Conservation (phyloP, 2,888 invertebrate species). For the Leucophora obtusa region DNA sequence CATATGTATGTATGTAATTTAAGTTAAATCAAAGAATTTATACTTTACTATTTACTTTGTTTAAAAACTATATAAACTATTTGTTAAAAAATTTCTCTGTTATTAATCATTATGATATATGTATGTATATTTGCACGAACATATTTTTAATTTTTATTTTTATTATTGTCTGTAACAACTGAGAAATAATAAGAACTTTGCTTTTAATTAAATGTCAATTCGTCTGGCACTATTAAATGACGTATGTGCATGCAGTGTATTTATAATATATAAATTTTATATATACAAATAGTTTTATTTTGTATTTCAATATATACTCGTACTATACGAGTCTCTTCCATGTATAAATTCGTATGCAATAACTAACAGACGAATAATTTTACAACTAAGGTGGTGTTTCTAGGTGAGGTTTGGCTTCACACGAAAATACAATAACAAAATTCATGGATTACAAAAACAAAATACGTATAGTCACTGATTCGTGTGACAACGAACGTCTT, state of each 20-base stretch:
- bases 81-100: background rate
- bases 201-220: conserved; percentile 61
- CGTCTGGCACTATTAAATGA: conserved; percentile 53
- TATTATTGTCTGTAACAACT: conserved; percentile 36
- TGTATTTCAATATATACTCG: background rate
- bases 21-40: background rate
- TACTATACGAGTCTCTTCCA: background rate
- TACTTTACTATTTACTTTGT: background rate
- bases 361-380: conserved; percentile 23
- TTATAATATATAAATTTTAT: background rate
- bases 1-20: background rate
- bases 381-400: background rate
- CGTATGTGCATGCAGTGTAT: conserved; percentile 35
- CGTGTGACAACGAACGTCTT: too few relatives aligned
- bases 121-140: background rate
- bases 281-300: background rate
- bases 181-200: conserved; percentile 30
- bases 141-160: background rate
- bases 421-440: too few relatives aligned
- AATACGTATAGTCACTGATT: too few relatives aligned
- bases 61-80: background rate
- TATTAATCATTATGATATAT: conserved; percentile 24
- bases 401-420: too few relatives aligned
- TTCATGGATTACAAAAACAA: too few relatives aligned
- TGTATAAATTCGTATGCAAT: conserved; percentile 10